A percentile compares a stretch with the other conserved stretches of the same genome.
Evolutionary conservation across 2,113 vertebrate genomes (phyloP).

Genomic region (Oncorhynchus kisutch): DNA sequence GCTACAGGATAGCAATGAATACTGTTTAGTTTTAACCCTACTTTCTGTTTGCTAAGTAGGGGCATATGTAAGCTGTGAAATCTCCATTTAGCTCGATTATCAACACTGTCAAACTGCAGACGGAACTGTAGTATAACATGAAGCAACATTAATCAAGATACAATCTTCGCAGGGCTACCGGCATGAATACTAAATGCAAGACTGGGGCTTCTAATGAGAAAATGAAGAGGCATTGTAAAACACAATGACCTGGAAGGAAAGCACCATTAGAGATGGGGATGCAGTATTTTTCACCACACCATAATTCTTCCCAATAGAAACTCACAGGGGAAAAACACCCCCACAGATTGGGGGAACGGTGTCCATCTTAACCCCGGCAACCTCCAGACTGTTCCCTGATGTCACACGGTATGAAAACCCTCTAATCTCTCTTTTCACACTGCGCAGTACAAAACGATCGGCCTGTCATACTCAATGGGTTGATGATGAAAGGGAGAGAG

Average conservation of each 20-base stretch:
- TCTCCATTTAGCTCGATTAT: slow-evolving; percentile 15
- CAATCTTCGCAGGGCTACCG: slow-evolving; percentile 30
- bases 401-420: slow-evolving; percentile 39
- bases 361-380: slow-evolving; percentile 41
- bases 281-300: background rate
- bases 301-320: background rate
- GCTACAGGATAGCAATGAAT: no score
- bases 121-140: slow-evolving; percentile 23
- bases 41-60: slow-evolving; percentile 4
- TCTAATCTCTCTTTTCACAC: slow-evolving; percentile 57
- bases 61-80: slow-evolving; percentile 30
- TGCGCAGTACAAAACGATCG: background rate
- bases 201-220: slow-evolving; percentile 28
- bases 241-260: slow-evolving; percentile 24
- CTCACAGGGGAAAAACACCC: background rate
- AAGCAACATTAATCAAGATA: slow-evolving; percentile 48
- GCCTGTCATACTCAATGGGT: background rate
- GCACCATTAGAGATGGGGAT: slow-evolving; percentile 34
- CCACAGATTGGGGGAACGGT: slow-evolving; percentile 3
- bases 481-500: slow-evolving; percentile 13
- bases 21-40: background rate
- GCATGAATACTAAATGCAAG: slow-evolving; percentile 39
- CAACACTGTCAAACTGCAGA: background rate
- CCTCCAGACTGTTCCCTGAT: slow-evolving; percentile 42
- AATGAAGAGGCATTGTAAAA: slow-evolving; percentile 41